Evolutionary conservation across 2,113 vertebrate species (phyloP), one percentile per base, ranked within the genome.

Genomic region (Mus spicilegus): DNA sequence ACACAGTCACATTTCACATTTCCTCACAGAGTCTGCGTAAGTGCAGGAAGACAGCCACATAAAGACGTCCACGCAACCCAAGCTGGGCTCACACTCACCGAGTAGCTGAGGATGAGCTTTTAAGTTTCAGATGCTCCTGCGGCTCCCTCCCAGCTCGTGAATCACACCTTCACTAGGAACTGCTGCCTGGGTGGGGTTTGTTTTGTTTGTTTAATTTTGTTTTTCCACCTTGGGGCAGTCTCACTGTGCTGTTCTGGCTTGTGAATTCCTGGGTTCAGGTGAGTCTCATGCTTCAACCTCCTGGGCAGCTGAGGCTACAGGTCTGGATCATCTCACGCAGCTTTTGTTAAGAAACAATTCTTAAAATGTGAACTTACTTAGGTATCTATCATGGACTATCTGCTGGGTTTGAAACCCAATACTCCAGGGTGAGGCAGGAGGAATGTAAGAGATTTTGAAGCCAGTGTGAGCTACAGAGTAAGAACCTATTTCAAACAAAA

Each of bases 351-450:
- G 36, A 46, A 92, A 88, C 77, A 69, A 88, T 51, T 95, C 85
- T 92, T 87, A 70, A 84, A 73, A 89, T 20, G 33, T 77, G 22
- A 96, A 91, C 61, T 69, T 16, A 69, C 36, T 86, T 76, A 89
- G 10, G 81, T 58, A 9, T 94, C 36, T 90, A 93, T 88, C 63
- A 90, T 70, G 67, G 13, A 92, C 30, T 61, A 24, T 39, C 54
- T 39, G 19, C 80, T 39, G 22, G 36, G 36, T 61, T 58, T 61
- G 36, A 39, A 61, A 14, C 56, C 80, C 6, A 78, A 78, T 9
- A 36, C 4, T 80, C 7, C 3, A n/a, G 78, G 33, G 33, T 56
- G 33, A 63, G 39, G 58, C 81, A 63, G n/a, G 58, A 63, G 5
- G 3, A 84, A 39, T 24, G 61, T 39, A 14, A n/a, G 56, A 63